These are phyloP conservation scores for Morone chrysops DNA, from an alignment of 2,113 vertebrate species.

Conservation along the genomic window DNA sequence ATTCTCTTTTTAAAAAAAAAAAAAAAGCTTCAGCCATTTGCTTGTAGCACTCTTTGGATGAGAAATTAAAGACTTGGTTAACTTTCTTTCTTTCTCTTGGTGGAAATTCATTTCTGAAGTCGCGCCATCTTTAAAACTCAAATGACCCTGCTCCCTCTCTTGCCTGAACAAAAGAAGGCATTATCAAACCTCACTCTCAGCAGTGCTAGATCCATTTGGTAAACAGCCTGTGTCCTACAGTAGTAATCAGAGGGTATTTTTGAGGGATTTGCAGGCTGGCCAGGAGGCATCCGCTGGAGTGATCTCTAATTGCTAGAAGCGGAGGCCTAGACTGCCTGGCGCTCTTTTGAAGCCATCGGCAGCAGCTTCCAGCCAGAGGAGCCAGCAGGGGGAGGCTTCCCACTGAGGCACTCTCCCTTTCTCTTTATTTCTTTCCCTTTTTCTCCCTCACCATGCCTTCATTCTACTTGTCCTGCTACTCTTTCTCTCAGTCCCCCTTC, in stretches of 20 bases:
- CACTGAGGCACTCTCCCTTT: conserved; percentile 76
- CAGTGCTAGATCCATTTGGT: conserved; percentile 81
- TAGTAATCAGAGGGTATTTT: conserved; percentile 85
- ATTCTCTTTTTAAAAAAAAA: conserved; percentile 16
- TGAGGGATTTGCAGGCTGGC: conserved; percentile 83
- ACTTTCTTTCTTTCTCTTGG: conserved; percentile 49
- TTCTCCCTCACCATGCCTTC: conserved; percentile 61
- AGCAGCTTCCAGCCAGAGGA: conserved; percentile 77
- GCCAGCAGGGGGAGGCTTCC: conserved; percentile 80
- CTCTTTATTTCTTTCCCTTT: conserved; percentile 70
- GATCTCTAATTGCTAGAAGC: conserved; percentile 85
- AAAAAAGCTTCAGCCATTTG: conserved; percentile 23
- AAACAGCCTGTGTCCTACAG: conserved; percentile 84
- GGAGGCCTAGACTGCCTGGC: conserved; percentile 81
- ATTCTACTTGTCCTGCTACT: conserved; percentile 62
- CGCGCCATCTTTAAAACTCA: conserved; percentile 72
- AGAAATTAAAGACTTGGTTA: conserved; percentile 59
- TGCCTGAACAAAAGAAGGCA: conserved; percentile 76
- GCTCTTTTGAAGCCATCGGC: conserved; percentile 82
- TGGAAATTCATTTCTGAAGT: conserved; percentile 59
- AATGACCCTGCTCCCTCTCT: conserved; percentile 68
- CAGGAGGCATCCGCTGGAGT: conserved; percentile 84
- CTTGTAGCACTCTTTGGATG: conserved; percentile 38
- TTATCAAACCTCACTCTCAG: conserved; percentile 80
- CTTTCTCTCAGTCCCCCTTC: conserved; percentile 45